Percentiles rank a stretch among this genome's conserved stretches.
Evolutionary conservation across 1,140 invertebrate genomes (phyloP).

Genomic region (Drosophila lini): DNA sequence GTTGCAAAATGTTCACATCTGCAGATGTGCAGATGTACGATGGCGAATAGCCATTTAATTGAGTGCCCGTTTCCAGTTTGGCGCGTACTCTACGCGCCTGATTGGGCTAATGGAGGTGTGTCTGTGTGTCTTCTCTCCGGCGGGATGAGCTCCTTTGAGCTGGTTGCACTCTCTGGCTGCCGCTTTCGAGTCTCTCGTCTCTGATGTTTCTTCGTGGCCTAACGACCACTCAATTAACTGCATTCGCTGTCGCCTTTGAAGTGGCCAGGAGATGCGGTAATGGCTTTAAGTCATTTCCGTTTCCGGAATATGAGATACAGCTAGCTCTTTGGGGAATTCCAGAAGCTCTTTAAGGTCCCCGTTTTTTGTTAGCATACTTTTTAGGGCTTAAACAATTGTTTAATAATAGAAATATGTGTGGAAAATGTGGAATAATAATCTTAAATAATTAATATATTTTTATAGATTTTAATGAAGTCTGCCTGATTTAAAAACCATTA

Average conservation of each 20-base stretch:
- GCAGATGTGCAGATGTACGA: conserved; percentile 14
- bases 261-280: conserved; percentile 21
- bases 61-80: conserved; percentile 41
- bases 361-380: neutral
- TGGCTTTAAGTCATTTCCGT: conserved; percentile 36
- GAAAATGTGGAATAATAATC: neutral
- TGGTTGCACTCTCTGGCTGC: conserved; percentile 1
- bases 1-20: conserved; percentile 32
- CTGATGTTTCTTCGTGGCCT: conserved; percentile 11
- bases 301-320: neutral
- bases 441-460: neutral
- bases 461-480: neutral
- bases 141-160: conserved; percentile 29
- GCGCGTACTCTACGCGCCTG: conserved; percentile 27
- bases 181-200: neutral
- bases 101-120: conserved; percentile 68
- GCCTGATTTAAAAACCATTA: neutral
- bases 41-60: conserved; percentile 56
- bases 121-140: conserved; percentile 10
- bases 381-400: neutral
- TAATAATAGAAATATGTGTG: neutral
- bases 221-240: conserved; percentile 67
- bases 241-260: conserved; percentile 63
- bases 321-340: no score
- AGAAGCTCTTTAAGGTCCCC: neutral